phyloP scores from a whole-genome alignment of 2,888 invertebrate species.

The Heliconius charithonia region DNA sequence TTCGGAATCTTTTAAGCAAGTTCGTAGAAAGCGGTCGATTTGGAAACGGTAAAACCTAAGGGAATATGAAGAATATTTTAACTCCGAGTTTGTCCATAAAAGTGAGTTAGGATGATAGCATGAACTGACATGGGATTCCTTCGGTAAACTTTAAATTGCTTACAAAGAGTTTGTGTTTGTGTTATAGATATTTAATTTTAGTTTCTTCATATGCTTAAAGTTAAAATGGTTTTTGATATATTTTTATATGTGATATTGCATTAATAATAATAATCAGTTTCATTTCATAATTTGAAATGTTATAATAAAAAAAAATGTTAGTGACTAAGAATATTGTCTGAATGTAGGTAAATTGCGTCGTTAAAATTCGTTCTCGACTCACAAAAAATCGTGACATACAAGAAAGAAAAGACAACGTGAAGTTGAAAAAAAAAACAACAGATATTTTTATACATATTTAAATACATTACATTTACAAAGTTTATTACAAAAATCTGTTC shows the following conservation, averaged over 20 bases:
- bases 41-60: constrained; percentile 15
- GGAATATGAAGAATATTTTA: constrained; percentile 32
- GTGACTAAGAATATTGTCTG: not conserved
- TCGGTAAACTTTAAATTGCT: constrained; percentile 19
- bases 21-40: constrained; percentile 28
- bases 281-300: too few species aligned
- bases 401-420: too few species aligned
- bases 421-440: too few species aligned
- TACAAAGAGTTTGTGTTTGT: constrained; percentile 5
- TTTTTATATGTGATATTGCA: not conserved
- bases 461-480: too few species aligned
- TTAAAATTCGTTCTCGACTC: not conserved
- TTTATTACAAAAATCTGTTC: not conserved
- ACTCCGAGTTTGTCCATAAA: constrained; percentile 19
- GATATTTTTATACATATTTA: not conserved
- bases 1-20: constrained; percentile 28
- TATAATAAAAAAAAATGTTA: not conserved
- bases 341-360: not conserved
- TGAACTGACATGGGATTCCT: constrained; percentile 27
- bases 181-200: not conserved
- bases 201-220: not conserved
- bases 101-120: constrained; percentile 30
- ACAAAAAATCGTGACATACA: too few species aligned
- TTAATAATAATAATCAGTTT: not conserved
- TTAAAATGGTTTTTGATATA: not conserved